A percentile compares a stretch with the other conserved stretches of the same genome.
These are phyloP conservation scores for Megastigmus dorsalis DNA, from an alignment of 2,888 invertebrate species.

Conservation along the genomic window DNA sequence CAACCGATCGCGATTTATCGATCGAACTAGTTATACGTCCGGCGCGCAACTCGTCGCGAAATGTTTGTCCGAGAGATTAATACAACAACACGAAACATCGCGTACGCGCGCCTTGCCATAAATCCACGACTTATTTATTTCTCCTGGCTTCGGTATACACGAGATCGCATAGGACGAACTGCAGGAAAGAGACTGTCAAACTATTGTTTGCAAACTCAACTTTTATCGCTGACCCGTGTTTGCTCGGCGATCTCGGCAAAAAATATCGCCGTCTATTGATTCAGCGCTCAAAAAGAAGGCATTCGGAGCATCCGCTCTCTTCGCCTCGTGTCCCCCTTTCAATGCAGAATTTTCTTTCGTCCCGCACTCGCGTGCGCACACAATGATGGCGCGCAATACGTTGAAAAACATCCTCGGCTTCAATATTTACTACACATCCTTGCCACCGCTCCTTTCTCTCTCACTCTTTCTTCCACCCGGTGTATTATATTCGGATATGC, in stretches of 20 bases:
- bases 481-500: not conserved
- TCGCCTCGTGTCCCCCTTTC: not conserved
- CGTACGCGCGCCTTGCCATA: too few relatives aligned
- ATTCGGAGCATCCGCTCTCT: not conserved
- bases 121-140: too few relatives aligned
- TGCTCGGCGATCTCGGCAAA: constrained; percentile 1
- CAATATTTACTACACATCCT: not conserved
- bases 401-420: not conserved
- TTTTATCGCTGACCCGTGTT: not conserved
- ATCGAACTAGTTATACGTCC: too few relatives aligned
- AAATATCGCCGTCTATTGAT: constrained; percentile 7
- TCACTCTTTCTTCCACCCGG: not conserved
- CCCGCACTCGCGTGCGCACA: not conserved
- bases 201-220: not conserved
- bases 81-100: too few relatives aligned
- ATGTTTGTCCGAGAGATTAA: too few relatives aligned
- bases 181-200: not conserved
- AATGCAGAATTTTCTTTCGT: not conserved
- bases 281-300: not conserved
- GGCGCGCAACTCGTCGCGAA: too few relatives aligned
- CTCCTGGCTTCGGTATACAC: too few relatives aligned
- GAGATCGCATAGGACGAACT: too few relatives aligned
- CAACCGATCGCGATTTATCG: too few relatives aligned
- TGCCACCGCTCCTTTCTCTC: not conserved
- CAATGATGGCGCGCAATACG: not conserved